Percentiles rank a stretch among this genome's conserved stretches.
Conservation (phyloP, 2,113 vertebrate genomes). For the Condylura cristata region DNA sequence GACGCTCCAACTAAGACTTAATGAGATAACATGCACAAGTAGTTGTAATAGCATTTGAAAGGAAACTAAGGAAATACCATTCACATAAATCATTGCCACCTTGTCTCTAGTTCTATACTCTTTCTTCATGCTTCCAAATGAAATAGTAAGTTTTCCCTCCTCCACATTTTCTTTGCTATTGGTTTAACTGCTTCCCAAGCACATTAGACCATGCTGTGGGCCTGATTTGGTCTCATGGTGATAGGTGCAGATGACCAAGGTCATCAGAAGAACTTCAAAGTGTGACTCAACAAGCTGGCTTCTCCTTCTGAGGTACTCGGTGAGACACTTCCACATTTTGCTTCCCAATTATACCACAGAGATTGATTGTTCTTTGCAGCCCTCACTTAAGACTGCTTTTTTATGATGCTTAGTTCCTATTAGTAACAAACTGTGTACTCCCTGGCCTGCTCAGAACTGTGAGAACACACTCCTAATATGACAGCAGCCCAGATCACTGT, state of each 20-base stretch:
- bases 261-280: not conserved
- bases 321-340: not conserved
- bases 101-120: not conserved
- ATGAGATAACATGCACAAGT: not conserved
- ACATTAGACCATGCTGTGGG: not conserved
- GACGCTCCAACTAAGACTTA: slow-evolving; percentile 41
- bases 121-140: not conserved
- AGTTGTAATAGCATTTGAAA: not conserved
- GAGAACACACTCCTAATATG: not conserved
- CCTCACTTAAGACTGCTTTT: not conserved
- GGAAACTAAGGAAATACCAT: slow-evolving; percentile 45
- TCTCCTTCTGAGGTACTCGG: not conserved
- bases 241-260: not conserved
- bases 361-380: not conserved
- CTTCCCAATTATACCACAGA: not conserved
- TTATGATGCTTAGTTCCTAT: not conserved
- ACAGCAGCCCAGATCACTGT: not conserved
- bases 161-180: not conserved
- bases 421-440: not conserved
- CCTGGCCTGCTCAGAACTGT: not conserved
- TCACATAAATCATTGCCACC: not conserved
- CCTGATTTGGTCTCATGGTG: rapidly evolving
- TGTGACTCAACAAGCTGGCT: not conserved
- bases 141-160: not conserved
- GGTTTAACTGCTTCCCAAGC: not conserved